These are phyloP conservation scores for Proterorhinus semilunaris DNA, from an alignment of 2,113 vertebrate genomes.

Conservation along the genomic window DNA sequence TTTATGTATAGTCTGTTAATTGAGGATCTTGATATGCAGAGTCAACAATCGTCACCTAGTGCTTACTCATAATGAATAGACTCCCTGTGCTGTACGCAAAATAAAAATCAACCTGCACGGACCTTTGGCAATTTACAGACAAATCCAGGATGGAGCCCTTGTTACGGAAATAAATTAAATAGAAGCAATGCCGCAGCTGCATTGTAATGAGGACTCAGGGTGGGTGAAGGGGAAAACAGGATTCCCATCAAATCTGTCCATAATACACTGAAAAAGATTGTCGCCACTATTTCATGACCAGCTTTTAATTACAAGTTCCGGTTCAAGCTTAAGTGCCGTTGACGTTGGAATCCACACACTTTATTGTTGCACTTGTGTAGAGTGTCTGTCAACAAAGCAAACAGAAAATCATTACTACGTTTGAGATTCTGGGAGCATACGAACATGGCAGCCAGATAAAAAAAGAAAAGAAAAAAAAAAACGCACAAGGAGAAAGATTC, in stretches of 20 bases:
- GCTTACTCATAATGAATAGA: slow-evolving; percentile 49
- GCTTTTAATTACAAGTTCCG: slow-evolving; percentile 30
- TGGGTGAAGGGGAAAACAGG: slow-evolving; percentile 24
- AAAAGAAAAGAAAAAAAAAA: slow-evolving; percentile 27
- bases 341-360: slow-evolving; percentile 28
- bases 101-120: slow-evolving; percentile 36
- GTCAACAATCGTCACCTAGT: slow-evolving; percentile 52
- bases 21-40: slow-evolving; percentile 41
- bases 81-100: slow-evolving; percentile 29
- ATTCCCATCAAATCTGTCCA: slow-evolving; percentile 24
- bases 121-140: slow-evolving; percentile 52
- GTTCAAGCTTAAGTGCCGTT: slow-evolving; percentile 22
- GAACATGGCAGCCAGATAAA: slow-evolving; percentile 21
- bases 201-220: slow-evolving; percentile 46
- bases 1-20: slow-evolving; percentile 49
- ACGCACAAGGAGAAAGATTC: slow-evolving; percentile 37
- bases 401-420: slow-evolving; percentile 47
- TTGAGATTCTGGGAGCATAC: slow-evolving; percentile 53
- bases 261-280: slow-evolving; percentile 30
- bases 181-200: slow-evolving; percentile 23
- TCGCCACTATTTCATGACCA: slow-evolving; percentile 14
- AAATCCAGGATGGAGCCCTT: slow-evolving; percentile 49
- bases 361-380: slow-evolving; percentile 27
- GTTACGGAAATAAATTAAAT: slow-evolving; percentile 58
- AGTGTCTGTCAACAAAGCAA: slow-evolving; percentile 37